These are phyloP conservation scores for Isotomurus palustris DNA, from an alignment of 2,888 invertebrate species.

Conservation along the genomic window DNA sequence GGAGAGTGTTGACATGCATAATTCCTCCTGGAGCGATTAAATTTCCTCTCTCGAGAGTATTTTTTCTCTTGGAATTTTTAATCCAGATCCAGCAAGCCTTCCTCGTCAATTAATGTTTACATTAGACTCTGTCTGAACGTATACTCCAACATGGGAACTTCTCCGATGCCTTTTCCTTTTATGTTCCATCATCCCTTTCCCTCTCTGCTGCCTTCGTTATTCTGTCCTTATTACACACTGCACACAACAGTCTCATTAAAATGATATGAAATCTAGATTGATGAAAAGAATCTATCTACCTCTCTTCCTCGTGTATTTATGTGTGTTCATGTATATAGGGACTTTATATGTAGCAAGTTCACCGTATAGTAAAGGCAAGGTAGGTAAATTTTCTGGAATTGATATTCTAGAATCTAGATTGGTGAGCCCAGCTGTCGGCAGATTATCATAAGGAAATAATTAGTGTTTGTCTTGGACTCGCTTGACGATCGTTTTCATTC, in stretches of 20 bases:
- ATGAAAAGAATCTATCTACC: no score
- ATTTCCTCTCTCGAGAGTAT: constrained; percentile 7
- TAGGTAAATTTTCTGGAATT: no score
- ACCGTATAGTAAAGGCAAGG: neutral
- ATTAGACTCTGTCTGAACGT: neutral
- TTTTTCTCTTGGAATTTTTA: constrained; percentile 5
- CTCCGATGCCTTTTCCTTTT: no score
- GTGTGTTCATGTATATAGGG: no score
- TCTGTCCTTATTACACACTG: no score
- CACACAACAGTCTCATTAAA: no score
- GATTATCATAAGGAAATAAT: constrained; percentile 23
- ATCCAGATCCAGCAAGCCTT: neutral
- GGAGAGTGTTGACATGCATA: constrained; percentile 12
- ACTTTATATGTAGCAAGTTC: neutral
- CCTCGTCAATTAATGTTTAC: neutral
- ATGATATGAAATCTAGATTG: no score
- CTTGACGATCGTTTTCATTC: neutral
- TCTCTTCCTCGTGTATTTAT: no score
- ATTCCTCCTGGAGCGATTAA: constrained; percentile 16
- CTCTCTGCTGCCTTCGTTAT: no score
- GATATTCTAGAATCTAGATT: no score
- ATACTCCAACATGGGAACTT: no score
- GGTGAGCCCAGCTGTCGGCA: constrained; percentile 19
- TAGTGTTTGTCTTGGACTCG: constrained; percentile 11
- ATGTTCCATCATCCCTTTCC: no score